Evolutionary conservation across 2,113 vertebrate genomes (phyloP), one percentile per base, ranked within the genome.

Genomic region (Telmatochromis sp.): DNA sequence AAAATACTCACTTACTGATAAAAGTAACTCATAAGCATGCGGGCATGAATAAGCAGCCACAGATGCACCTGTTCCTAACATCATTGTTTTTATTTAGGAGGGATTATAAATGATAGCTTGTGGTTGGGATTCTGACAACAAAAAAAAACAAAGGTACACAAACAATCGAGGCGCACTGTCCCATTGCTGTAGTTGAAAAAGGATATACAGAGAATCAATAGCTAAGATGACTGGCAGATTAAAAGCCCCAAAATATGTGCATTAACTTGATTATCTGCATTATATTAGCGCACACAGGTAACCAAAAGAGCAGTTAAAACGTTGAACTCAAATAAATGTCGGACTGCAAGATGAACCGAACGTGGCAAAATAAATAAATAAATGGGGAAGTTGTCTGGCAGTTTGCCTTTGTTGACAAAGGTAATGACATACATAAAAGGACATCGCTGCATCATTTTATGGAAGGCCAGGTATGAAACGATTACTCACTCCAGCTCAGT

Each of bases 201-300:
- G 1, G 6, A 7, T 2, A 28, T 31, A 49, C 26, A 49, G 10
- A 31, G 26, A 78, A n/a, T 31, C 42, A 31, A 28, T 49, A 49
- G 23, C 70, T 28, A 28, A 75, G 0, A 47, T 12, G 42, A 28
- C 23, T 75, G 70, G 70, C 40, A 75, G 23, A 28, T 47, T 75
- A 19, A 47, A 49, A 49, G 4, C 26, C 6, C 15, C 42, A 28
- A 49, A 31, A 49, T 49, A 47, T 78, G 42, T 12, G 15, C 23
- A 31, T 49, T 49, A 13, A n/a, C 0, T 49, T 31, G 2, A 47
- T 78, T 49, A 49, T 31, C 6, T 0, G 9, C 23, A n/a, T 19
- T 78, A 31, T 12, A 49, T 12, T 31, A 15, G 4, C 70, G 6
- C 10, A 7, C 15, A 31, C 42, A 49, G 70, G 26, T 31, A 78